Base-by-base conservation (phyloP, 2,113 vertebrate species). In the Ceyx melanurus region DNA sequence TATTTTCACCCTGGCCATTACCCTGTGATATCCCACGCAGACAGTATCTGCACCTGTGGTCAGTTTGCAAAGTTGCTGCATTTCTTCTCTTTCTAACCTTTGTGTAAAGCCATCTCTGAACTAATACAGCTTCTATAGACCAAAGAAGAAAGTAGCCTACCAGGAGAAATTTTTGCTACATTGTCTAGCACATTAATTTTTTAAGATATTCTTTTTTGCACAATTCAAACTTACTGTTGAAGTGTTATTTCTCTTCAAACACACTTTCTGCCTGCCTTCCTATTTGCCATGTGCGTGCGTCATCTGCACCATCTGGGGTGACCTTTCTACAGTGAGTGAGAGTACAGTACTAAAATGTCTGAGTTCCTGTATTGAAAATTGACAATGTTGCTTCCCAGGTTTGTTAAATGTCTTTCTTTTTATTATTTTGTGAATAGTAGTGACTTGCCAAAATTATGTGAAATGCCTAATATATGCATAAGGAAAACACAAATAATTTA, bases 291-390 rank as follows among this genome's bases (percentile, higher is more conserved):
- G 25, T 68, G 65, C 9, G 25, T 68, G 61, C 9, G 1, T 92
- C 65, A 83, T 77, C 64, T 92, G 35, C 40, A 93, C 78, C 87
- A 80, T 76, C 91, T 91, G 75, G 54, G 37, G 14, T 70, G 90
- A 79, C 46, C 42, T 95, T 91, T 92, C 31, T 58, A 15, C 33
- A 67, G 6, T 10, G 42, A 85, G 19, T 82, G 85, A 73, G 37
- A 82, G 19, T 6, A 51, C 17, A 76, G 21, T 33, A 86, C 14
- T 83, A 48, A 92, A 88, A 65, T 48, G 21, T 45, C 51, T 64
- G 35, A 58, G 46, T 74, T 90, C 21, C 12, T 15, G 15, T 31
- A 43, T 13, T 81, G 70, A 60, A 90, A 84, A 72, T 4, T 64
- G 37, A 31, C 29, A 70, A 3, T 22, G 4, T 66, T 75, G 21